Percentiles rank a stretch among this genome's conserved stretches.
phyloP scores from a whole-genome alignment of 2,113 vertebrate genomes.

The Thunnus thynnus region DNA sequence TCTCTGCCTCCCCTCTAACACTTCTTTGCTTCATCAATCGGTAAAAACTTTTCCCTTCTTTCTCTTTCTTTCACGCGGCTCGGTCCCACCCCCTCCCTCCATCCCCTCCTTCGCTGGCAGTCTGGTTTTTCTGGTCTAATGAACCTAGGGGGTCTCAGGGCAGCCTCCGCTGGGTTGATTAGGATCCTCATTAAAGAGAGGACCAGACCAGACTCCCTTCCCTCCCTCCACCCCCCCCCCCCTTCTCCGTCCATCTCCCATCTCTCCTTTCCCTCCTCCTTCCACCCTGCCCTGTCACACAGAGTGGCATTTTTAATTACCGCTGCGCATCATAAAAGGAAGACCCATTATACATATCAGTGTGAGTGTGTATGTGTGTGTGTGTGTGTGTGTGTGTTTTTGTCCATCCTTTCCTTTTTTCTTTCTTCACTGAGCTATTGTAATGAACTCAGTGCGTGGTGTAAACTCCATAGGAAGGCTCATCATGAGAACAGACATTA shows the following conservation, averaged over 20 bases:
- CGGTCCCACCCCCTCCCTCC: neutral
- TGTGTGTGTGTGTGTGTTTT: constrained; percentile 31
- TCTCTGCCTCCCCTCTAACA: constrained; percentile 19
- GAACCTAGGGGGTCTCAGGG: constrained; percentile 81
- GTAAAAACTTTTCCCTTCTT: constrained; percentile 48
- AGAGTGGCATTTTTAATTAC: constrained; percentile 82
- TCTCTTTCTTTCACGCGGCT: neutral
- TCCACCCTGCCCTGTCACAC: constrained; percentile 56
- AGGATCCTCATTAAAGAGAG: constrained; percentile 83
- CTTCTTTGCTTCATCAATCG: constrained; percentile 39
- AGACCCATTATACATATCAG: constrained; percentile 55
- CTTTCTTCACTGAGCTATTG: constrained; percentile 56
- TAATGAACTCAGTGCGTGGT: constrained; percentile 51
- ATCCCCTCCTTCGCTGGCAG: constrained; percentile 42
- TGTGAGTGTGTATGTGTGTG: constrained; percentile 24
- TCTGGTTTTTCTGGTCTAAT: constrained; percentile 78
- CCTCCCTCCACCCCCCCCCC: neutral
- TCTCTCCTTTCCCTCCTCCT: constrained; percentile 10
- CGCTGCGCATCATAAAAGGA: constrained; percentile 66
- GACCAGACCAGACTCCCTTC: constrained; percentile 65
- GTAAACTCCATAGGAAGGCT: constrained; percentile 51
- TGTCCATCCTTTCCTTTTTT: constrained; percentile 12
- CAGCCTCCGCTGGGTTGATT: constrained; percentile 78
- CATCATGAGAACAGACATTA: constrained; percentile 43
- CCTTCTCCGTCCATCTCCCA: constrained; percentile 51